Evolutionary conservation across 2,888 invertebrate species (phyloP), one percentile per base, ranked within the genome.

Genomic region (Julus scandinavius): DNA sequence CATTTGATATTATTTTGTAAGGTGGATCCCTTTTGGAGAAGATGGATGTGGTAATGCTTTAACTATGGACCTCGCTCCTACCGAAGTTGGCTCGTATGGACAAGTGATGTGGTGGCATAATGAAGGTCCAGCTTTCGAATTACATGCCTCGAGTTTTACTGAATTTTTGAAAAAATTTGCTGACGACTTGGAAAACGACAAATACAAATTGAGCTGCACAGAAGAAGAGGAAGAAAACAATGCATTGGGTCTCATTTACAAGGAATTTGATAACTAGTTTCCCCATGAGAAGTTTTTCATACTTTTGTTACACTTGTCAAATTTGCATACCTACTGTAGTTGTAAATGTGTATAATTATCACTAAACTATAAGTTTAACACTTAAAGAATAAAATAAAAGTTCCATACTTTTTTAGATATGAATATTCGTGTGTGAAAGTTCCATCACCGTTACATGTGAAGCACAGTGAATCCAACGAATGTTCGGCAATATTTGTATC

Each of bases 121-220:
- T 13, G 83, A 83, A 17, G 83, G 83, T 17, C 11, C 13, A 15
- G 20, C 29, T 2, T 38, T 83, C 11, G 17, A 83, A 83, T 83
- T 29, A 40, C 7, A 83, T 7, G 83, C 83, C 38, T 83, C 83
- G 7, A 83, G n/a, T 83, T 83, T 83, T 40, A 13, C 20, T 2
- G 83, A 83, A 40, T 83, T 15, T 83, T 40, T 83, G 29, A 83
- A 83, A 40, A 83, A 83, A 40, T 83, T 83, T n/a, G 38, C 29
- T 29, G 40, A 29, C 17, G 83, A 83, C 11, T 83, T 83, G 40
- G 83, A 83, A 83, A 40, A 83, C 40, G 83, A 83, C n/a, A 83
- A 83, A 13, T 83, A 83, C 11, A 40, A 38, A 83, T 29, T 83
- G 83, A n/a, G 15, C 2, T 4, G 54, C 9, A 54, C 11, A 7